Evolutionary conservation across 2,113 vertebrate genomes (phyloP).

Genomic region (Plotosus lineatus): DNA sequence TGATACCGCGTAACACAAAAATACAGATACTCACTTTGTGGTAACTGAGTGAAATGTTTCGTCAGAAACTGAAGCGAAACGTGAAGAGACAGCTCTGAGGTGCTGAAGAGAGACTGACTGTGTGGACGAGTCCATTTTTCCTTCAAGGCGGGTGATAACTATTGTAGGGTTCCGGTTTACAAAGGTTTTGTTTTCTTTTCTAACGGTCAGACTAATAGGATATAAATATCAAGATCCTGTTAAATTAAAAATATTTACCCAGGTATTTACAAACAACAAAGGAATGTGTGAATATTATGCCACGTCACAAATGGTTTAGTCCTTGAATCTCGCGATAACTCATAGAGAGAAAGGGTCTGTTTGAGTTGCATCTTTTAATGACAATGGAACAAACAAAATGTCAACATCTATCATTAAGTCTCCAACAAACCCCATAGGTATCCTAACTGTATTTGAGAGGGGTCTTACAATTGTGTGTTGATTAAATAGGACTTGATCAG

Average conservation of each 20-base stretch:
- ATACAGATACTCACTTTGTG: slow-evolving; percentile 35
- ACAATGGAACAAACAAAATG: neutral
- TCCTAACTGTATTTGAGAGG: too few species aligned
- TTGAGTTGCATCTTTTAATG: neutral
- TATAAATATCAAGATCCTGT: neutral
- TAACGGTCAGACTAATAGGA: neutral
- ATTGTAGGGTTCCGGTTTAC: neutral
- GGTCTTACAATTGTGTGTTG: too few species aligned
- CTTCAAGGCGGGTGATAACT: neutral
- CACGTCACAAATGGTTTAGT: neutral
- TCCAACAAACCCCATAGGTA: too few species aligned
- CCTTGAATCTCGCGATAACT: slow-evolving; percentile 7
- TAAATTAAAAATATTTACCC: neutral
- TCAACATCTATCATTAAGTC: too few species aligned
- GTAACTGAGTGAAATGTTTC: neutral
- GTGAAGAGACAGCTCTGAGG: neutral
- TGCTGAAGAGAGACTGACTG: neutral
- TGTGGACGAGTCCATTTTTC: neutral
- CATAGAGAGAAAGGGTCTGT: neutral
- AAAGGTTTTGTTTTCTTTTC: neutral
- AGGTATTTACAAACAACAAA: neutral
- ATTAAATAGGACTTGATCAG: too few species aligned
- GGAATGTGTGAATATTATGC: neutral
- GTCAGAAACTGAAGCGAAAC: neutral
- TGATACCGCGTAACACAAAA: neutral